Base-by-base conservation (phyloP, 2,797 vertebrate genomes). In the Gallinago nigripennis region DNA sequence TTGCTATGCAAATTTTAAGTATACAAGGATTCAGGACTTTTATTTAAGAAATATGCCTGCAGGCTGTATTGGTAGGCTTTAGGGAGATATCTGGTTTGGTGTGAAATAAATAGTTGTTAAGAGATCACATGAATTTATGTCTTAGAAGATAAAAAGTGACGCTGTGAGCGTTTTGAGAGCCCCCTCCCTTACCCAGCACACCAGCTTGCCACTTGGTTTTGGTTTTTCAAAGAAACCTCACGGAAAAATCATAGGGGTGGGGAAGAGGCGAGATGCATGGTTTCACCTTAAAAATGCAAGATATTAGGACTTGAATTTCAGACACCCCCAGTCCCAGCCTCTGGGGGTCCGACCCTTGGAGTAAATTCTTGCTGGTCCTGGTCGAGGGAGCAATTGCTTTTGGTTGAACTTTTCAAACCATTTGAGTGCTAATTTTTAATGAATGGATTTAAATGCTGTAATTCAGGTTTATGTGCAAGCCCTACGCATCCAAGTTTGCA, bases 51-150 rank as follows among this genome's bases (percentile, higher is more conserved):
- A 98, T 98, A 98, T 99, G 98, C 98, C 99, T 98, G 97, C 96
- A 88, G 99, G 99, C 98, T 96, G 98, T 98, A 97, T 98, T 98
- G 97, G 98, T 98, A 98, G 97, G 97, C 98, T 98, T 98, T 97
- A 98, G 98, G 98, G 98, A 98, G 98, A 98, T 98, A 98, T 97
- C 98, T 98, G 98, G 98, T 98, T 98, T 98, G 98, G 97, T 98
- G 97, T 97, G 98, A 99, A 99, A 99, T 98, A 99, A 99, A 99
- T 98, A 99, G 98, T 99, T 99, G 98, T 99, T 99, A 98, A 98
- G 98, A 98, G 98, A 99, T 99, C 99, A 99, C 98, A 99, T 98
- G 98, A 98, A 98, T 98, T 98, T 97, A 95, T 97, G 98, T 98
- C 98, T 98, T 97, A 97, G 97, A 98, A 99, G 98, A 99, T 99